phyloP scores from a whole-genome alignment of 2,888 invertebrate genomes.

The Cyrtodaria siliqua region DNA sequence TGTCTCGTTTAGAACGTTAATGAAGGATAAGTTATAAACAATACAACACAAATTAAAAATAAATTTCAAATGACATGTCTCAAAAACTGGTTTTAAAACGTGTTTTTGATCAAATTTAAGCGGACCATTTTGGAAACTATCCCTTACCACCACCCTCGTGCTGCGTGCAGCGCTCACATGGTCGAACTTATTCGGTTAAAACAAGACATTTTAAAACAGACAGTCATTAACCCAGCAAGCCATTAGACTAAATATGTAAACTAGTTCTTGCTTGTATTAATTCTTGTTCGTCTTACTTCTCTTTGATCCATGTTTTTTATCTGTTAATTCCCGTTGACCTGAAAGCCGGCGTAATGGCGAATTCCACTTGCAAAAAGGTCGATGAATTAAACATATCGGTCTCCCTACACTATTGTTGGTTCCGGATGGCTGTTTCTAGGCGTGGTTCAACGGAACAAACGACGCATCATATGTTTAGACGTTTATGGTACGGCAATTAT shows the following conservation, averaged over 20 bases:
- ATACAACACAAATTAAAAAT: no score
- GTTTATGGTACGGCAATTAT: no score
- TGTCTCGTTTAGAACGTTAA: no score
- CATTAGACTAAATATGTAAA: no score
- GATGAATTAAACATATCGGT: constrained; percentile 13
- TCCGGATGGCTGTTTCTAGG: neutral
- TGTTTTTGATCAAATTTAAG: no score
- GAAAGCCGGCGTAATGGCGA: constrained; percentile 60
- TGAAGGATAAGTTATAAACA: no score
- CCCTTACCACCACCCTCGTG: constrained; percentile 49
- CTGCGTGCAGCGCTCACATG: constrained; percentile 42
- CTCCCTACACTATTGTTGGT: constrained; percentile 29
- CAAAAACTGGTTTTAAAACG: no score
- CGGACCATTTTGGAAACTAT: constrained; percentile 23
- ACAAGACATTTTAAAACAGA: no score
- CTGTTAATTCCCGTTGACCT: constrained; percentile 47
- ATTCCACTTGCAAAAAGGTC: constrained; percentile 48
- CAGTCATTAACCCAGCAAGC: no score
- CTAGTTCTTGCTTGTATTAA: neutral
- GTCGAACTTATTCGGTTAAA: constrained; percentile 7
- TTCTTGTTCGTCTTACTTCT: constrained; percentile 36
- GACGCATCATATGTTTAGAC: no score
- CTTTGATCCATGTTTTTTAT: constrained; percentile 41
- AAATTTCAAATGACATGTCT: no score
- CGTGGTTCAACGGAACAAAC: no score